A percentile compares a stretch with the other conserved stretches of the same genome.
phyloP scores from a whole-genome alignment of 2,113 vertebrate genomes.

The Hydropotes inermis region DNA sequence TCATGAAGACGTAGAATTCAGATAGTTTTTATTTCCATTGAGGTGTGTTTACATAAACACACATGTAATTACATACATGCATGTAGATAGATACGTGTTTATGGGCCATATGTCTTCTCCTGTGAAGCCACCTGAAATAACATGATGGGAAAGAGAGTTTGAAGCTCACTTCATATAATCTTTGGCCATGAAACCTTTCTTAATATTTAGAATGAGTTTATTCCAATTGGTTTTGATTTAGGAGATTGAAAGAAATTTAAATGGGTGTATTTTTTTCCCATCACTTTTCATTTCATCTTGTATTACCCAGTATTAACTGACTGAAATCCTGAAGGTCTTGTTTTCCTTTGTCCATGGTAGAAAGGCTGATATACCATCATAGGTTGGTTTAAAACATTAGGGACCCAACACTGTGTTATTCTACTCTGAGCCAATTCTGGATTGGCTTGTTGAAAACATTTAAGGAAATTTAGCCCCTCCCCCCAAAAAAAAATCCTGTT shows the following conservation, averaged over 20 bases:
- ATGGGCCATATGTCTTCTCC: neutral
- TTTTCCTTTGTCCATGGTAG: neutral
- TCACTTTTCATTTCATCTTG: neutral
- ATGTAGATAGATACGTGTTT: neutral
- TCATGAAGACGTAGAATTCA: neutral
- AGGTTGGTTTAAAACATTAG: neutral
- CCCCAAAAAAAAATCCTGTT: neutral
- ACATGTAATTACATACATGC: neutral
- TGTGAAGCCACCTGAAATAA: neutral
- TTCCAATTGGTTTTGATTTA: neutral
- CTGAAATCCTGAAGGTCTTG: constrained; percentile 7
- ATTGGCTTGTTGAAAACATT: neutral
- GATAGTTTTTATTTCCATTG: neutral
- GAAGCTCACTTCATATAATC: neutral
- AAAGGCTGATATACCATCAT: neutral
- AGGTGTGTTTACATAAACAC: neutral
- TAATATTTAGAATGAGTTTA: neutral
- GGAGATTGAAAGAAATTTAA: constrained; percentile 15
- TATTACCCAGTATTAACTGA: neutral
- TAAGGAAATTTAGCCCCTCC: neutral
- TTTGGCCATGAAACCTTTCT: neutral
- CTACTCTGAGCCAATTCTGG: neutral
- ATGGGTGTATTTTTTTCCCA: neutral
- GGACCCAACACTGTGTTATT: neutral
- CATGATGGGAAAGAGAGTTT: neutral